These are phyloP conservation scores for Orussus abietinus DNA, from an alignment of 1,140 invertebrate genomes.

Conservation along the genomic window DNA sequence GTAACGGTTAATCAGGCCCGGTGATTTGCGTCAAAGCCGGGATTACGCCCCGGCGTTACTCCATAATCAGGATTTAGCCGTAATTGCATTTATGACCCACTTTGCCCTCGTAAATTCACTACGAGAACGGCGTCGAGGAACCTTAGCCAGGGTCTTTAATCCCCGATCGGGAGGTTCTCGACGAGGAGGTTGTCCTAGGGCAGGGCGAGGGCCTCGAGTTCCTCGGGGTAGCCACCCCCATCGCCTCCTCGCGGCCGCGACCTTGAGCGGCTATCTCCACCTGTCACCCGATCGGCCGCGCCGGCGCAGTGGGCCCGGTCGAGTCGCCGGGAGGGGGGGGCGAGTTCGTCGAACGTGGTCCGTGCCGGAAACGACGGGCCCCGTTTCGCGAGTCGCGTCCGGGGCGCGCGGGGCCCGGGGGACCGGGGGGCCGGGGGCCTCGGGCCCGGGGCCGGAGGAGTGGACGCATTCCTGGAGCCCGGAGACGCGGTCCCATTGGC, in stretches of 20 bases:
- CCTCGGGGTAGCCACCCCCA: constrained; percentile 4
- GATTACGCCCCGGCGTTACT: constrained; percentile 29
- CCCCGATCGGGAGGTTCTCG: too few species aligned
- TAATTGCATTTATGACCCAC: constrained; percentile 53
- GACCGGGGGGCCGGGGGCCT: constrained; percentile 4
- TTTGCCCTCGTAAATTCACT: constrained; percentile 49
- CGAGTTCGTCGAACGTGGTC: constrained; percentile 23
- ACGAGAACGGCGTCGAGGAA: constrained; percentile 24
- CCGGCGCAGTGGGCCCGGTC: too few species aligned
- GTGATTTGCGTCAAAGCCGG: too few species aligned
- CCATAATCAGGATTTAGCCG: constrained; percentile 50
- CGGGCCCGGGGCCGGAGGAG: constrained; percentile 7
- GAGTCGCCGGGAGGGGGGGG: too few species aligned
- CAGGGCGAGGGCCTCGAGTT: neutral
- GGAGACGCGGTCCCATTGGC: constrained; percentile 43
- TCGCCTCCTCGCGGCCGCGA: neutral
- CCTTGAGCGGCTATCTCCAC: too few species aligned
- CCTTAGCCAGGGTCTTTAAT: too few species aligned
- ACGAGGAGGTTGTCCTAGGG: too few species aligned
- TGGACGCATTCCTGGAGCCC: constrained; percentile 38
- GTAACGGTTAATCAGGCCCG: too few species aligned
- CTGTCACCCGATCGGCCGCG: too few species aligned
- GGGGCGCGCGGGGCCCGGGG: constrained; percentile 4
- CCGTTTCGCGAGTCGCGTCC: constrained; percentile 29
- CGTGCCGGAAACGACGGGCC: constrained; percentile 37